A percentile compares a stretch with the other conserved stretches of the same genome.
phyloP scores from a whole-genome alignment of 1,140 invertebrate species.

The Heliconius hewitsoni region DNA sequence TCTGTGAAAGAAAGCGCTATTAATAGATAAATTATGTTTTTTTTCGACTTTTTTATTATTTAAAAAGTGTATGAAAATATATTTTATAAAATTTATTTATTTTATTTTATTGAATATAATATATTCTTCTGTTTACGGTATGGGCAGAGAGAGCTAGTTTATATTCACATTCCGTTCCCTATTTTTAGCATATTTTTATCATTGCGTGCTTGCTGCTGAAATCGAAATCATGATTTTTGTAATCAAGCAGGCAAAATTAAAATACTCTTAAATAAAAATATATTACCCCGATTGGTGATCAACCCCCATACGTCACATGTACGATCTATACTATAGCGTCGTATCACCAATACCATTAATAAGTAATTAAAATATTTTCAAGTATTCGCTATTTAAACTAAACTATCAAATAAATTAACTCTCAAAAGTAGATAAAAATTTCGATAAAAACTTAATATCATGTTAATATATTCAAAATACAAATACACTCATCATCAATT shows the following conservation, averaged over 20 bases:
- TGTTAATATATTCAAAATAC: constrained; percentile 37
- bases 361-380: neutral
- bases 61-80: neutral
- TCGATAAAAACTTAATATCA: constrained; percentile 16
- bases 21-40: neutral
- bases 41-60: neutral
- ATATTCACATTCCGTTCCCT: neutral
- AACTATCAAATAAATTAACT: constrained; percentile 22
- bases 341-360: neutral
- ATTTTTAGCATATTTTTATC: neutral
- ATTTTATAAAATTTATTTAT: neutral
- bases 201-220: no score
- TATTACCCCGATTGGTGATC: no score
- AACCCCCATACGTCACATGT: no score
- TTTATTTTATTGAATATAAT: neutral
- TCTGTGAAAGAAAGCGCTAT: no score
- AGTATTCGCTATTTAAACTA: neutral
- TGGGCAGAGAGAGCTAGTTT: neutral
- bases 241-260: neutral
- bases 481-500: constrained; percentile 36
- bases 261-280: neutral
- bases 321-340: neutral
- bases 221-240: no score
- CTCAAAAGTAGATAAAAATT: constrained; percentile 11
- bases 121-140: no score